phyloP scores from a whole-genome alignment of 2,888 invertebrate species.

The Drosophila meridionalis region DNA sequence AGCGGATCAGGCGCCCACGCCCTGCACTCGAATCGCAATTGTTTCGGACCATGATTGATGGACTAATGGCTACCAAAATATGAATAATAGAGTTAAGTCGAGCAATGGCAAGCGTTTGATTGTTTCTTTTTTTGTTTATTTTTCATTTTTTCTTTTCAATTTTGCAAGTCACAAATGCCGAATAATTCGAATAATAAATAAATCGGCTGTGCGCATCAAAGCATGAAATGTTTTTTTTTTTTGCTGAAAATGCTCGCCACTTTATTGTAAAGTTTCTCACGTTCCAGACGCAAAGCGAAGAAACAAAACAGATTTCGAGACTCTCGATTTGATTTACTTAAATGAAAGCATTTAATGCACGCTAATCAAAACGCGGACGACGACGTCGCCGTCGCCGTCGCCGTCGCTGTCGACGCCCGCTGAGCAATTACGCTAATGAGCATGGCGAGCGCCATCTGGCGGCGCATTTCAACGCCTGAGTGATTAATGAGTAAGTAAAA shows the following conservation, averaged over 20 bases:
- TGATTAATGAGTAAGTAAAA: constrained; percentile 77
- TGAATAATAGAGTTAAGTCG: constrained; percentile 35
- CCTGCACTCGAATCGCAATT: constrained; percentile 59
- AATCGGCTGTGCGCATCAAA: constrained; percentile 75
- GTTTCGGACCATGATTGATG: constrained; percentile 69
- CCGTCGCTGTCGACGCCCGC: constrained; percentile 36
- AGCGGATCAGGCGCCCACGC: constrained; percentile 40
- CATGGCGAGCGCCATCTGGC: constrained; percentile 69
- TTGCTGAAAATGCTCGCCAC: constrained; percentile 41
- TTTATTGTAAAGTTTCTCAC: constrained; percentile 73
- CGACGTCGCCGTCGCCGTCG: constrained; percentile 7
- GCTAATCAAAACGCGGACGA: constrained; percentile 66
- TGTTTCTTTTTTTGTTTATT: not conserved
- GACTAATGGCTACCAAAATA: constrained; percentile 40
- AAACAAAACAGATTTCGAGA: constrained; percentile 44
- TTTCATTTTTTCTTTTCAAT: constrained; percentile 25
- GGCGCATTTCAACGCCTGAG: constrained; percentile 75
- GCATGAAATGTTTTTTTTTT: constrained; percentile 64
- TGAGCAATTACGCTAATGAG: constrained; percentile 72
- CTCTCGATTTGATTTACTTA: constrained; percentile 74
- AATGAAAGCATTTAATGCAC: constrained; percentile 80
- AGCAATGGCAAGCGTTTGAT: constrained; percentile 49
- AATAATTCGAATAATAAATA: constrained; percentile 76
- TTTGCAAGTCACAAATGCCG: constrained; percentile 73
- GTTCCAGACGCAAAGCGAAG: constrained; percentile 55